phyloP scores from a whole-genome alignment of 2,888 invertebrate species.

The Cerceris rybyensis region DNA sequence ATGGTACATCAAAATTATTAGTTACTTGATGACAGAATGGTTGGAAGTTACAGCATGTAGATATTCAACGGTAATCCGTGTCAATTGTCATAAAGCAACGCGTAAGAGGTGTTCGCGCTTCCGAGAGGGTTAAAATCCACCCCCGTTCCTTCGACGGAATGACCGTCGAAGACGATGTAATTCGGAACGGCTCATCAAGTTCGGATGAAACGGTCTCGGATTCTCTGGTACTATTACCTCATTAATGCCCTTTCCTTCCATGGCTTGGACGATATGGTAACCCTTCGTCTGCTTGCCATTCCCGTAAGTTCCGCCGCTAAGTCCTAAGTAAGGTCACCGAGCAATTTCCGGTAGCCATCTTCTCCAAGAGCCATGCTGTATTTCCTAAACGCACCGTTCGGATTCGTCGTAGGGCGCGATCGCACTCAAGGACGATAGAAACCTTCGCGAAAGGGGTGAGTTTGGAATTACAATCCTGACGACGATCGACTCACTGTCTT shows the following conservation, averaged over 20 bases:
- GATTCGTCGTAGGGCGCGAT: constrained; percentile 50
- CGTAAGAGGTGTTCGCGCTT: constrained; percentile 40
- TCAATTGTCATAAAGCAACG: constrained; percentile 22
- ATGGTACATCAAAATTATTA: too few species aligned
- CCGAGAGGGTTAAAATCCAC: constrained; percentile 24
- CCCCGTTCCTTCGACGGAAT: constrained; percentile 54
- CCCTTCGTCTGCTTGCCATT: constrained; percentile 58
- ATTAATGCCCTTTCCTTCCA: constrained; percentile 73
- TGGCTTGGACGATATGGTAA: constrained; percentile 60
- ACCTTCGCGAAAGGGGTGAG: constrained; percentile 12
- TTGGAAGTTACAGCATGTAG: too few species aligned
- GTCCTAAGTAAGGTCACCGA: constrained; percentile 80
- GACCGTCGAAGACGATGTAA: constrained; percentile 85
- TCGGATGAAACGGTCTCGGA: constrained; percentile 72
- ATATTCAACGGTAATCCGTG: not conserved
- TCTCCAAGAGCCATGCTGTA: constrained; percentile 62
- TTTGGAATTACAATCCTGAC: too few species aligned
- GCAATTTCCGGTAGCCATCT: constrained; percentile 81
- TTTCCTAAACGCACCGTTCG: constrained; percentile 49
- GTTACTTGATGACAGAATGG: too few species aligned
- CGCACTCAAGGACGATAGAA: constrained; percentile 12
- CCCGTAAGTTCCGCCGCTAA: constrained; percentile 62
- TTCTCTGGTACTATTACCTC: constrained; percentile 76
- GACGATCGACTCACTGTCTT: too few species aligned
- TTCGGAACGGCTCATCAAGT: constrained; percentile 80